Conservation (phyloP, 2,113 vertebrate species). For the Prionailurus viverrinus region DNA sequence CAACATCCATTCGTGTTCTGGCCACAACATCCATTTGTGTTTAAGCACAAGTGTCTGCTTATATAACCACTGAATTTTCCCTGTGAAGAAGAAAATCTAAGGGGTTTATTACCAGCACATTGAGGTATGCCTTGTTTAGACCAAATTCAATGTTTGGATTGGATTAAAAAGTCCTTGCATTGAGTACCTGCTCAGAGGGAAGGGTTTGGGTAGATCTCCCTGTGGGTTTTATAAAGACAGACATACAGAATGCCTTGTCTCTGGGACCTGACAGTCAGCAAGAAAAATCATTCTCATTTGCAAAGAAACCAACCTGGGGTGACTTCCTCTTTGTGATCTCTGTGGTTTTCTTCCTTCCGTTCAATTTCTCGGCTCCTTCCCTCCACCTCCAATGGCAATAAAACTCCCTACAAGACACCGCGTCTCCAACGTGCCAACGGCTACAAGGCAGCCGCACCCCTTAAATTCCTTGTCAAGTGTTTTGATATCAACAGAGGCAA, state of each 20-base stretch:
- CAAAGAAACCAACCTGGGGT: not conserved
- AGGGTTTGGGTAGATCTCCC: fast-evolving
- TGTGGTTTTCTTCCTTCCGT: not conserved
- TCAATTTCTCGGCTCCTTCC: not conserved
- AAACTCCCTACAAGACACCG: not conserved
- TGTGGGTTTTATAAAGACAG: not conserved
- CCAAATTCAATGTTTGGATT: not conserved
- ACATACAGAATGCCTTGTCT: not conserved
- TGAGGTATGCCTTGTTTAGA: not conserved
- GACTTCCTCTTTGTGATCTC: not conserved
- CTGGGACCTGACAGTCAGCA: not conserved
- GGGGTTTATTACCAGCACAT: not conserved
- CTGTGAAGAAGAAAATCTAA: not conserved
- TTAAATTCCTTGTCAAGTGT: no score
- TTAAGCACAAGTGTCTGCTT: not conserved
- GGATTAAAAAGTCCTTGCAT: no score
- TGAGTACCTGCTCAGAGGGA: not conserved
- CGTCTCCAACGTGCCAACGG: fast-evolving
- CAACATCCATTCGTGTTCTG: not conserved
- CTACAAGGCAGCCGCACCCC: no score
- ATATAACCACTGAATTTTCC: no score
- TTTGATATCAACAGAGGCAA: not conserved
- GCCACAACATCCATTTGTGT: not conserved
- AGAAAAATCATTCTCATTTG: not conserved
- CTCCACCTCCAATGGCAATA: not conserved